Evolutionary conservation across 2,113 vertebrate species (phyloP).

Genomic region (Carassius auratus): DNA sequence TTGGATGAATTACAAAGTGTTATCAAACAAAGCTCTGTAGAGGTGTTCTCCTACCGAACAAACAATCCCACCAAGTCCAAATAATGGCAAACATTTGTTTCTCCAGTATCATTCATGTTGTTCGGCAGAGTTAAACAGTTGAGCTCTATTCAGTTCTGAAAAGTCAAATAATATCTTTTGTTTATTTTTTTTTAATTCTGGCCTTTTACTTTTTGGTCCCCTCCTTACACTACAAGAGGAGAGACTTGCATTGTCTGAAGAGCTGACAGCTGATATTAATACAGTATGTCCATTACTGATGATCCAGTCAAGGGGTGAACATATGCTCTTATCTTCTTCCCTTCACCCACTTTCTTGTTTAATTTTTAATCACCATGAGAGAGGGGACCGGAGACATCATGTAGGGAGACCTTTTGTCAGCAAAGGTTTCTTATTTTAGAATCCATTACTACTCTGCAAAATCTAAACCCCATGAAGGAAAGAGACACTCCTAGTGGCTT

Average conservation of each 20-base stretch:
- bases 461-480: slow-evolving; percentile 17
- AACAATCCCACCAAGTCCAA: not conserved
- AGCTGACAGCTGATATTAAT: slow-evolving; percentile 51
- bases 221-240: slow-evolving; percentile 3
- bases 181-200: too few species aligned
- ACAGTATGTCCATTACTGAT: slow-evolving; percentile 42
- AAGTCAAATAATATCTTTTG: too few species aligned
- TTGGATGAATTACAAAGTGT: slow-evolving; percentile 26
- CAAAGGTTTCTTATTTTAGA: slow-evolving; percentile 68
- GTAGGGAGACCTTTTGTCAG: slow-evolving; percentile 54
- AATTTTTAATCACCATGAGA: slow-evolving; percentile 68
- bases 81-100: slow-evolving; percentile 3
- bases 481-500: too few species aligned
- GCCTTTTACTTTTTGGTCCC: slow-evolving; percentile 14
- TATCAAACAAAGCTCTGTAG: slow-evolving; percentile 22
- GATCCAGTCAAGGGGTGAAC: slow-evolving; percentile 33
- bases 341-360: slow-evolving; percentile 58
- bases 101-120: not conserved
- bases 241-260: slow-evolving; percentile 20
- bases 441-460: slow-evolving; percentile 56
- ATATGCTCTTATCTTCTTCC: slow-evolving; percentile 48
- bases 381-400: slow-evolving; percentile 44
- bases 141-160: not conserved
- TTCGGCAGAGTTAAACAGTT: not conserved
- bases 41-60: not conserved